These are phyloP conservation scores for Entomobrya multifasciata DNA, from an alignment of 2,888 invertebrate species.

Conservation along the genomic window DNA sequence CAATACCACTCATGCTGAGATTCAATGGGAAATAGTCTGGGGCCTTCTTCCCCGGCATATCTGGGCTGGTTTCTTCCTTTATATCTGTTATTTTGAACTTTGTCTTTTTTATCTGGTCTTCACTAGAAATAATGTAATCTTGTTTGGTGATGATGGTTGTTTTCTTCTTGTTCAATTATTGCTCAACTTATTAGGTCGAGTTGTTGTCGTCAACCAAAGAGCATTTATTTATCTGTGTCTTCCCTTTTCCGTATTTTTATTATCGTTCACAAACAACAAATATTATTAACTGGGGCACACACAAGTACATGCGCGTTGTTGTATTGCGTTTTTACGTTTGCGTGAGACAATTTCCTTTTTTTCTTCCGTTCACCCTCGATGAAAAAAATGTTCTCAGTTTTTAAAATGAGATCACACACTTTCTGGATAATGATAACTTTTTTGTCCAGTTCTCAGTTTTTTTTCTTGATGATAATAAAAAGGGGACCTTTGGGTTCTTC, in stretches of 20 bases:
- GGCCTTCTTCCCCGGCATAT: slow-evolving; percentile 79
- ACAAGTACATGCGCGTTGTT: neutral
- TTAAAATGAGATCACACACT: slow-evolving; percentile 52
- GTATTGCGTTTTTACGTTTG: too few relatives aligned
- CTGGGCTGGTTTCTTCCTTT: slow-evolving; percentile 52
- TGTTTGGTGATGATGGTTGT: neutral
- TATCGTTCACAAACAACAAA: slow-evolving; percentile 32
- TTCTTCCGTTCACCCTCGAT: slow-evolving; percentile 48
- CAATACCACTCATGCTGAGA: slow-evolving; percentile 74
- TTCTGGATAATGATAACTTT: slow-evolving; percentile 47
- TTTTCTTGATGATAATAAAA: slow-evolving; percentile 36
- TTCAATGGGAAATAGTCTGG: slow-evolving; percentile 78
- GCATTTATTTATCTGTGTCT: neutral
- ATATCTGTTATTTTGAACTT: slow-evolving; percentile 64
- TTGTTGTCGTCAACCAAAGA: slow-evolving; percentile 25
- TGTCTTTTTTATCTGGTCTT: slow-evolving; percentile 34
- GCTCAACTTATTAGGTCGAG: slow-evolving; percentile 15
- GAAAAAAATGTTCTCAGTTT: slow-evolving; percentile 12
- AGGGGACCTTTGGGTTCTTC: slow-evolving; percentile 42
- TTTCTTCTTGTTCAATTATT: too few relatives aligned
- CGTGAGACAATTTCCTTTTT: slow-evolving; percentile 61
- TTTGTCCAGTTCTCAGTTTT: slow-evolving; percentile 61
- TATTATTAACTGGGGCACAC: slow-evolving; percentile 36
- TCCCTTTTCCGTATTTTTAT: neutral
- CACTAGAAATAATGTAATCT: slow-evolving; percentile 37